Percentiles rank a stretch among this genome's conserved stretches.
Evolutionary conservation across 2,113 vertebrate species (phyloP).

Genomic region (Syngnathus typhle): DNA sequence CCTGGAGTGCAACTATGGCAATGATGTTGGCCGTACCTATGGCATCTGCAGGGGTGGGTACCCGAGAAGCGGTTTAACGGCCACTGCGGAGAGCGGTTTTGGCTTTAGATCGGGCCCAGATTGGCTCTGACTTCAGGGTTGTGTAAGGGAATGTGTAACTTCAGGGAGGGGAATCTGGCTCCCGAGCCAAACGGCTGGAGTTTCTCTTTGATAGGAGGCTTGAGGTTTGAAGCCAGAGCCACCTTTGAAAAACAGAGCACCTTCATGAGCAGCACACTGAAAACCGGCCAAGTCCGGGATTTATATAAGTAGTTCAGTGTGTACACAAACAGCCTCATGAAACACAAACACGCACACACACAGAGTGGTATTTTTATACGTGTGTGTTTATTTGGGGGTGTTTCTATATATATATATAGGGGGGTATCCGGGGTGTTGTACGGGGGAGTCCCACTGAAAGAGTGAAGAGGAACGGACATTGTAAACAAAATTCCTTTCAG

Average conservation of each 20-base stretch:
- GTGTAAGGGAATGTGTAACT: conserved; percentile 56
- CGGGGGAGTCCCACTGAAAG: conserved; percentile 46
- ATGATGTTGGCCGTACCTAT: conserved; percentile 62
- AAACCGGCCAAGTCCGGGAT: conserved; percentile 43
- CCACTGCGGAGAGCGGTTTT: neutral
- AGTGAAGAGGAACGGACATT: conserved; percentile 35
- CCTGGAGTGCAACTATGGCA: conserved; percentile 78
- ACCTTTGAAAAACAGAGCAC: conserved; percentile 52
- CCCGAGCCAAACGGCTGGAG: conserved; percentile 40
- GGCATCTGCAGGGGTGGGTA: conserved; percentile 79
- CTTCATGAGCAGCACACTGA: conserved; percentile 57
- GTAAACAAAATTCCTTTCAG: conserved; percentile 58
- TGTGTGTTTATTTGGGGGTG: conserved; percentile 54
- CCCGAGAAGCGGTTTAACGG: neutral
- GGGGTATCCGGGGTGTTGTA: conserved; percentile 53
- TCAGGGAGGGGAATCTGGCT: conserved; percentile 47
- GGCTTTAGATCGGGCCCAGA: conserved; percentile 9
- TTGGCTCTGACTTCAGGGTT: conserved; percentile 3
- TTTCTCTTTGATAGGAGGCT: conserved; percentile 58
- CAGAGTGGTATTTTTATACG: conserved; percentile 60
- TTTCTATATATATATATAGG: conserved; percentile 53
- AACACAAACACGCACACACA: conserved; percentile 34
- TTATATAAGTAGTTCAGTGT: conserved; percentile 53
- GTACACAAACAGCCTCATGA: conserved; percentile 52
- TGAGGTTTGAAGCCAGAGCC: conserved; percentile 45